Base-by-base conservation (phyloP, 2,113 vertebrate species). In the Lycaon pictus region DNA sequence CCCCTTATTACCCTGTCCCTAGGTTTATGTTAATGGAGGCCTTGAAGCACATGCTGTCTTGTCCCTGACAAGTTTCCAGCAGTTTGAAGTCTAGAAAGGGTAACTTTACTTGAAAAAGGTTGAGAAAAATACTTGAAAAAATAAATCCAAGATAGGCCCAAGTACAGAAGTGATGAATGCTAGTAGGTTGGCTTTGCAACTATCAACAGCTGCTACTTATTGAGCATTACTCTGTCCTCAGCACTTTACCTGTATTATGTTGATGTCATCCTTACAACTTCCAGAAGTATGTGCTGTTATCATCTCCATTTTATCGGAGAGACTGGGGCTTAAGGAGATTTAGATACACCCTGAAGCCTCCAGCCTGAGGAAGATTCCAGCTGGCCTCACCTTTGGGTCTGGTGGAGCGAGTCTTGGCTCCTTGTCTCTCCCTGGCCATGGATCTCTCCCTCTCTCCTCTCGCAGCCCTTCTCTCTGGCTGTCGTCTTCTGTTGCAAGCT, bases 41-140 rank as follows among this genome's bases (percentile, higher is more conserved):
- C 29, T 43, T 35, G 51, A 77, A 88, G 55, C 29, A 82, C 13
- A 53, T 65, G 17, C 62, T 91, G 19, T 97, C 35, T 96, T n/a
- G 23, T 55, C n/a, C 35, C 58, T 25, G 82, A 81, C 43, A 48
- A 23, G 12, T 93, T 95, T 58, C n/a, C 88, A 82, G 85, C 71
- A 87, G n/a, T 83, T 53, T 92, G 88, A 97, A 88, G 63, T 77
- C 79, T 89, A 77, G 86, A 79, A 96, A 87, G 74, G 58, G 37
- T 63, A 76, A 72, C 90, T 95, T 88, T 62, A 63, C 77, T 82
- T 80, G 74, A 29, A 37, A n/a, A 43, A 43, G 4, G 43, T 43
- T 43, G 43, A 43, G 43, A 43, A 43, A 43, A 43, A 43, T 62
- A 63, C 71, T 82, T 80, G 74, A 97, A 86, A 93, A 43, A 91